phyloP scores from a whole-genome alignment of 2,113 vertebrate genomes.

The Phrynosoma blainvillii region DNA sequence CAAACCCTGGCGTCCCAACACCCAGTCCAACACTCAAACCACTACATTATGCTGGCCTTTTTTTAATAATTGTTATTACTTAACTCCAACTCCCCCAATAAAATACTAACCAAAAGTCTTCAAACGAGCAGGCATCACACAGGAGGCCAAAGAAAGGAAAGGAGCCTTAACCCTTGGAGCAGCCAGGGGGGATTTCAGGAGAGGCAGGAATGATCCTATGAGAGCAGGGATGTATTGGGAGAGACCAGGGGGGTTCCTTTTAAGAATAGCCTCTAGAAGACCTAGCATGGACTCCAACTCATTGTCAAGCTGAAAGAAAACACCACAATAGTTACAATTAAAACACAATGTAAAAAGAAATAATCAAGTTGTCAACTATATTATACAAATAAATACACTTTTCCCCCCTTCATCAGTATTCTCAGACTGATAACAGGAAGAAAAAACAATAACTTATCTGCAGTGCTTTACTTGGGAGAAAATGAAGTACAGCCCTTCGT shows the following conservation, averaged over 20 bases:
- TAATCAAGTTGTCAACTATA: background rate
- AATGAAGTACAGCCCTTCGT: too few relatives aligned
- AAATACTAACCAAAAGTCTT: conserved; percentile 83
- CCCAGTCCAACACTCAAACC: too few relatives aligned
- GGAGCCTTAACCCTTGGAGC: conserved; percentile 85
- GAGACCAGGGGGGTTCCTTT: conserved; percentile 81
- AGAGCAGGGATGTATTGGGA: conserved; percentile 88
- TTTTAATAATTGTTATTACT: background rate
- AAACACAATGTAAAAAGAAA: background rate
- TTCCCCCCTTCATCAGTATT: background rate
- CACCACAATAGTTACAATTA: conserved; percentile 16
- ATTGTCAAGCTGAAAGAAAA: conserved; percentile 82
- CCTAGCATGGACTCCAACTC: conserved; percentile 85
- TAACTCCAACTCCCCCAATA: background rate
- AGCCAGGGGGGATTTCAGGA: conserved; percentile 90
- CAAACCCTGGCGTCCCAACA: background rate
- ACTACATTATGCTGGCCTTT: too few relatives aligned
- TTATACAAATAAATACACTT: background rate
- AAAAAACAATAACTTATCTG: too few relatives aligned
- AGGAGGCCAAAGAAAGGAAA: conserved; percentile 87
- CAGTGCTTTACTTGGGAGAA: too few relatives aligned
- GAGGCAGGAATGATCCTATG: conserved; percentile 85
- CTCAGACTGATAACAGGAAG: too few relatives aligned
- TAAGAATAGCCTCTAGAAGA: conserved; percentile 83
- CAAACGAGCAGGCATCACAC: conserved; percentile 88